Conservation (phyloP, 1,140 invertebrate species). For the Temnothorax longispinosus region DNA sequence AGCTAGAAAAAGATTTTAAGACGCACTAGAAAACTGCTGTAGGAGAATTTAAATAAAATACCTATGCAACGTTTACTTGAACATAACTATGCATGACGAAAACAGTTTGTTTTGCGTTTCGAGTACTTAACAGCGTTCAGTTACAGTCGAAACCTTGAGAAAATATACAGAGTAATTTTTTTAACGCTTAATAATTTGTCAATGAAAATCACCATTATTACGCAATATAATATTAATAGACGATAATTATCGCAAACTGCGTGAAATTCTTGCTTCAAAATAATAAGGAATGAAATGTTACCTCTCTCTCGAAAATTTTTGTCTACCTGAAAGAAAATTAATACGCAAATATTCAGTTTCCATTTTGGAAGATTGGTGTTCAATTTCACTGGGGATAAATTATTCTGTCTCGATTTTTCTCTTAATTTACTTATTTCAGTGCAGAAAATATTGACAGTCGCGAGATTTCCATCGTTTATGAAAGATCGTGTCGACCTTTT, state of each 20-base stretch:
- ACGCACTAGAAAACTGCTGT: background rate
- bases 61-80: background rate
- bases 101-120: background rate
- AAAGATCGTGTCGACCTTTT: background rate
- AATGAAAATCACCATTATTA: background rate
- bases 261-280: background rate
- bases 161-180: background rate
- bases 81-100: background rate
- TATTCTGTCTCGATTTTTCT: background rate
- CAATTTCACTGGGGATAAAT: background rate
- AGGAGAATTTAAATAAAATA: conserved; percentile 17
- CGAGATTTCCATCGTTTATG: background rate
- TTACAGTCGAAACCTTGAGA: background rate
- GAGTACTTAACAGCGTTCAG: background rate
- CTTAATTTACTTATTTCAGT: background rate
- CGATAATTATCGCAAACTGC: background rate
- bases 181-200: background rate
- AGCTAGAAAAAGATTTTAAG: background rate
- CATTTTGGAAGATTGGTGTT: background rate
- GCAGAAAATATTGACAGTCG: background rate
- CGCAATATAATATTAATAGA: conserved; percentile 7
- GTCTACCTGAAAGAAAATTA: background rate
- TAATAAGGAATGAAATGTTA: background rate
- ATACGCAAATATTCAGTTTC: conserved; percentile 4
- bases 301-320: background rate